phyloP scores from a whole-genome alignment of 2,888 invertebrate species.

The Anthoptus insignis region DNA sequence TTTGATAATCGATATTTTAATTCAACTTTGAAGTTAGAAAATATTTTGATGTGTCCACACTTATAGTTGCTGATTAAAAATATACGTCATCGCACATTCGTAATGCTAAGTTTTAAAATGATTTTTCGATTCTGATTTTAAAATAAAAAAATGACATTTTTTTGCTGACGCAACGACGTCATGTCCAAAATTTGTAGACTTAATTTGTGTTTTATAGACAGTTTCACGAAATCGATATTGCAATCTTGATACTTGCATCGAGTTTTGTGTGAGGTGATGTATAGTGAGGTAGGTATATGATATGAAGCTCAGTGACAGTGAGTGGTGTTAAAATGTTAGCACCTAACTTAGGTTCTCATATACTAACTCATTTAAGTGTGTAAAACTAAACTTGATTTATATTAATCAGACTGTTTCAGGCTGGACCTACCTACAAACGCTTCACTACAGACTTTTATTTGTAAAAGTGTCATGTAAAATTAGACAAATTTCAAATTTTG shows the following conservation, averaged over 20 bases:
- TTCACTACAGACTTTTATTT: too few relatives aligned
- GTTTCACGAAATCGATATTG: too few relatives aligned
- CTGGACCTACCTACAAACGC: too few relatives aligned
- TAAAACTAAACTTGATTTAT: too few relatives aligned
- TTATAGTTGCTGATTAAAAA: not conserved
- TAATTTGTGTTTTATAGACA: too few relatives aligned
- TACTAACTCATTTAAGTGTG: too few relatives aligned
- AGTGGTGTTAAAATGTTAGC: conserved; percentile 6
- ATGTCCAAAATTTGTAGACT: not conserved
- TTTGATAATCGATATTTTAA: conserved; percentile 16
- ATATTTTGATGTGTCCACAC: not conserved
- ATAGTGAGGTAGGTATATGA: not conserved
- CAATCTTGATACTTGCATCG: not conserved
- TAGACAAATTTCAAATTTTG: too few relatives aligned
- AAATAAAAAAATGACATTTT: not conserved
- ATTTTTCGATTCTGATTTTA: not conserved
- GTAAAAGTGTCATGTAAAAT: too few relatives aligned
- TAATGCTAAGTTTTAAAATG: not conserved
- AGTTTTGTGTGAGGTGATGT: too few relatives aligned
- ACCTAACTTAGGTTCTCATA: conserved; percentile 4
- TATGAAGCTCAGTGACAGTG: not conserved
- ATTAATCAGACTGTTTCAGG: too few relatives aligned
- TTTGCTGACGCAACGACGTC: not conserved
- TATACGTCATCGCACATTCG: not conserved
- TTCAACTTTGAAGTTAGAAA: conserved; percentile 3